These are phyloP conservation scores for Sakesphorus luctuosus DNA, from an alignment of 2,113 vertebrate genomes.

Conservation along the genomic window DNA sequence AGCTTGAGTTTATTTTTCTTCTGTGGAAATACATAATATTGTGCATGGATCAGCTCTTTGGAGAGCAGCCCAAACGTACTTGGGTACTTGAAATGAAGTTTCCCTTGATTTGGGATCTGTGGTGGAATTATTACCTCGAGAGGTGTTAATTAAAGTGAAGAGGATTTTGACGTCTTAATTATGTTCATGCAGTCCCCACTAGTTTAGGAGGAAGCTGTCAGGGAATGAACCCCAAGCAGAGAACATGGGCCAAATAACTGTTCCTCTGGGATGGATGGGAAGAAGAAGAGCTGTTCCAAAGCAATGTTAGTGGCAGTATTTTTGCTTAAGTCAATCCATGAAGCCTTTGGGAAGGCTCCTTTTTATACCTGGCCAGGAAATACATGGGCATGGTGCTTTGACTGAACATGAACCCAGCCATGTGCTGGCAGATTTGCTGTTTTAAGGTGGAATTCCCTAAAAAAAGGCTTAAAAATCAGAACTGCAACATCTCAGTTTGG, in stretches of 20 bases:
- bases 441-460: conserved; percentile 1
- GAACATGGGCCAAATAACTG: neutral
- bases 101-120: neutral
- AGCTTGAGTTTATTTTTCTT: neutral
- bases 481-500: neutral
- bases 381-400: neutral
- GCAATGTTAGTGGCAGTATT: neutral
- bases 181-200: neutral
- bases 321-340: neutral
- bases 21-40: neutral
- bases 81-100: neutral
- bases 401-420: neutral
- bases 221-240: neutral
- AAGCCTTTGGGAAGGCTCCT: neutral
- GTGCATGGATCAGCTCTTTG: neutral
- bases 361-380: neutral
- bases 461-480: conserved; percentile 31
- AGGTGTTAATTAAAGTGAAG: neutral
- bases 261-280: neutral
- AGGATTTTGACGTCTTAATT: neutral
- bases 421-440: neutral
- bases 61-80: neutral
- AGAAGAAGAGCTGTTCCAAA: conserved; percentile 20
- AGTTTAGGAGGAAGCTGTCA: neutral
- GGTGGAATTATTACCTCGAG: neutral